These are phyloP conservation scores for Cryptus viduatorius DNA, from an alignment of 2,888 invertebrate genomes.

Conservation along the genomic window DNA sequence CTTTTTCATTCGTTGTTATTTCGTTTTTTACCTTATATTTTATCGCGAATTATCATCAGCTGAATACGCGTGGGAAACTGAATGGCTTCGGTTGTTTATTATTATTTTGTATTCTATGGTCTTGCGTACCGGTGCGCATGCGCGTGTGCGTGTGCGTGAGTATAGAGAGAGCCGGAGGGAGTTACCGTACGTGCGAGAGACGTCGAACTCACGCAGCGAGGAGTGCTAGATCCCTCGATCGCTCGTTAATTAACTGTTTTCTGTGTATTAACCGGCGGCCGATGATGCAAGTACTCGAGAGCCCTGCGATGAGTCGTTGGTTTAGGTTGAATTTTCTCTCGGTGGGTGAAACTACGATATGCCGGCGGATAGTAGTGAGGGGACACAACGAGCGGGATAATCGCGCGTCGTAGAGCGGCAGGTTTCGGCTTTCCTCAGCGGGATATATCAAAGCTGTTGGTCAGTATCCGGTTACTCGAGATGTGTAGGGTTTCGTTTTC, in stretches of 20 bases:
- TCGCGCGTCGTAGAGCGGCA: slow-evolving; percentile 20
- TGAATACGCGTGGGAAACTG: slow-evolving; percentile 37
- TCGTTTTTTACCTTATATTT: not conserved
- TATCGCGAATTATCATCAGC: slow-evolving; percentile 34
- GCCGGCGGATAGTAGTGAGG: not conserved
- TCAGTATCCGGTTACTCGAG: slow-evolving; percentile 57
- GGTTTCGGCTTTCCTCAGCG: slow-evolving; percentile 58
- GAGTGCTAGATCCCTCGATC: slow-evolving; percentile 28
- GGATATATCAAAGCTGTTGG: slow-evolving; percentile 64
- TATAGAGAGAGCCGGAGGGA: not conserved
- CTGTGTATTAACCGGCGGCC: not conserved
- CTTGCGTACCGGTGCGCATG: not conserved
- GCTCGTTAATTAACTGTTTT: slow-evolving; percentile 38
- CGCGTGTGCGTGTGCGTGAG: not conserved
- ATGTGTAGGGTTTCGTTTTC: slow-evolving; percentile 65
- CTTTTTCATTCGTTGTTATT: not conserved
- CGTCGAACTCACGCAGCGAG: slow-evolving; percentile 28
- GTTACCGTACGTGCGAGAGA: not conserved
- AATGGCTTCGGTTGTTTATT: slow-evolving; percentile 3
- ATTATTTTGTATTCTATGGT: not conserved
- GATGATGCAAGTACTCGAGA: not conserved
- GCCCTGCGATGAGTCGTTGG: slow-evolving; percentile 10
- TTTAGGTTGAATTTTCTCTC: slow-evolving; percentile 35
- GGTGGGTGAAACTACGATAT: slow-evolving; percentile 24
- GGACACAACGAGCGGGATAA: slow-evolving; percentile 25